Percentiles rank a stretch among this genome's conserved stretches.
phyloP scores from a whole-genome alignment of 2,888 invertebrate genomes.

The Tortrix viridana region DNA sequence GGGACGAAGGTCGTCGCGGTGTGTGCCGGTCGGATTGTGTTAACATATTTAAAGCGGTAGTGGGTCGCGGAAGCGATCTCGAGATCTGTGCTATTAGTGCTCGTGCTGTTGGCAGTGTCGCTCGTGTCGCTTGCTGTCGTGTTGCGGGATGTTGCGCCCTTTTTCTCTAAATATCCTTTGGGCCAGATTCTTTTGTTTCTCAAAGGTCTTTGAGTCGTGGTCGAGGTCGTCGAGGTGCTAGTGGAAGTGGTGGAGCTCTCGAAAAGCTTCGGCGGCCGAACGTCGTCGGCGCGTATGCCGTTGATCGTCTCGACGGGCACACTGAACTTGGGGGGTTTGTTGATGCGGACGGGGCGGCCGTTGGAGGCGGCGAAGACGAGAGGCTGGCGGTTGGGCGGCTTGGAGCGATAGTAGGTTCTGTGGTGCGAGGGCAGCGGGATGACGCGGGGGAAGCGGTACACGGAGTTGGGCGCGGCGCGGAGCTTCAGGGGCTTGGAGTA shows the following conservation, averaged over 20 bases:
- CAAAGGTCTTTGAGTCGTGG: constrained; percentile 65
- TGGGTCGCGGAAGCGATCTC: constrained; percentile 55
- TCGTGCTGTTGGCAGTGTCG: constrained; percentile 52
- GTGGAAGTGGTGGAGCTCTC: constrained; percentile 52
- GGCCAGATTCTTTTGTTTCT: constrained; percentile 81
- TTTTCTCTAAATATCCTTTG: constrained; percentile 60
- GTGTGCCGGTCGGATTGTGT: constrained; percentile 49
- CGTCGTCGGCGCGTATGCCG: constrained; percentile 67
- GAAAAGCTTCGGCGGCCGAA: constrained; percentile 61
- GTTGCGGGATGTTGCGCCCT: constrained; percentile 52
- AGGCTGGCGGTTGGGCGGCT: constrained; percentile 51
- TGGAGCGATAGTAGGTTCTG: constrained; percentile 53
- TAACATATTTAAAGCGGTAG: constrained; percentile 54
- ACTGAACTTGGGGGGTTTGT: constrained; percentile 61
- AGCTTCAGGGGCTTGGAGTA: constrained; percentile 59
- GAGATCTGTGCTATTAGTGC: constrained; percentile 54
- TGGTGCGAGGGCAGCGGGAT: constrained; percentile 58
- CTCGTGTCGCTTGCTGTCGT: constrained; percentile 47
- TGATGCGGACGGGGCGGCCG: constrained; percentile 51
- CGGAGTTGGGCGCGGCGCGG: constrained; percentile 57
- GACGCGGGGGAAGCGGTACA: constrained; percentile 68
- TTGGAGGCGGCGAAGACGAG: constrained; percentile 60
- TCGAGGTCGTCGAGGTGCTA: constrained; percentile 54
- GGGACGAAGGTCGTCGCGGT: constrained; percentile 49
- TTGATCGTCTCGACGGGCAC: constrained; percentile 73